Conservation (phyloP, 2,797 vertebrate species). For the Sebastes hubbsi region DNA sequence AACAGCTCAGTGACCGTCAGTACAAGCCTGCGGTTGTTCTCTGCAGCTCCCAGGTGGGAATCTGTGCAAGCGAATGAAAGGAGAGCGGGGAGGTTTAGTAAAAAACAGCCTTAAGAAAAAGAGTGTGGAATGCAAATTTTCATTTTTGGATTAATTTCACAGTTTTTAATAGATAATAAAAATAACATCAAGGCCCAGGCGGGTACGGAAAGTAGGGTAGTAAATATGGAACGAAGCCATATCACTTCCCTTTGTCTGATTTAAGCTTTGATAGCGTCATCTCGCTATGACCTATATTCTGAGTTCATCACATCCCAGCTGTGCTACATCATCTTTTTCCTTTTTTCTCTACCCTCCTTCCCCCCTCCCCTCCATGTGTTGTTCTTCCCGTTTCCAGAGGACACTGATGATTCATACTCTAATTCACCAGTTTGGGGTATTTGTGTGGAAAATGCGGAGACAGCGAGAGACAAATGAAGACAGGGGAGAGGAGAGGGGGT, state of each 20-base stretch:
- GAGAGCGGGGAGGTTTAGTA: not conserved
- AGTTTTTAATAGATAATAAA: slow-evolving; percentile 26
- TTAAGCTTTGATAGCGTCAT: slow-evolving; percentile 71
- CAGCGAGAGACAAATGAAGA: slow-evolving; percentile 41
- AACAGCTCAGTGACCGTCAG: slow-evolving; percentile 37
- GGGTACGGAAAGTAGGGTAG: slow-evolving; percentile 42
- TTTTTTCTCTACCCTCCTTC: not conserved
- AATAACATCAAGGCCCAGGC: slow-evolving; percentile 11
- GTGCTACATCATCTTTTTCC: slow-evolving; percentile 60
- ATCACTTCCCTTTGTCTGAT: slow-evolving; percentile 63
- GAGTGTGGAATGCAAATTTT: slow-evolving; percentile 3
- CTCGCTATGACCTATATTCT: slow-evolving; percentile 68
- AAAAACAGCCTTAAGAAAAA: not conserved
- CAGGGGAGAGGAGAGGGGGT: slow-evolving; percentile 14
- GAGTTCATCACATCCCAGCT: slow-evolving; percentile 64
- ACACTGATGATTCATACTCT: slow-evolving; percentile 62
- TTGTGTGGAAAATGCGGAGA: slow-evolving; percentile 43
- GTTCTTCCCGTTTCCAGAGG: slow-evolving; percentile 26
- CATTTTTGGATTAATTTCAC: slow-evolving; percentile 46
- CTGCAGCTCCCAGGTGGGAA: slow-evolving; percentile 36
- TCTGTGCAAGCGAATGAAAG: slow-evolving; percentile 10
- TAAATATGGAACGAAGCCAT: slow-evolving; percentile 58
- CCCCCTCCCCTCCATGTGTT: not conserved
- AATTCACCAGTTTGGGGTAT: slow-evolving; percentile 65
- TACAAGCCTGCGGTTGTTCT: slow-evolving; percentile 42